Evolutionary conservation across 2,888 invertebrate species (phyloP).

Genomic region (Notocelia uddmanniana): DNA sequence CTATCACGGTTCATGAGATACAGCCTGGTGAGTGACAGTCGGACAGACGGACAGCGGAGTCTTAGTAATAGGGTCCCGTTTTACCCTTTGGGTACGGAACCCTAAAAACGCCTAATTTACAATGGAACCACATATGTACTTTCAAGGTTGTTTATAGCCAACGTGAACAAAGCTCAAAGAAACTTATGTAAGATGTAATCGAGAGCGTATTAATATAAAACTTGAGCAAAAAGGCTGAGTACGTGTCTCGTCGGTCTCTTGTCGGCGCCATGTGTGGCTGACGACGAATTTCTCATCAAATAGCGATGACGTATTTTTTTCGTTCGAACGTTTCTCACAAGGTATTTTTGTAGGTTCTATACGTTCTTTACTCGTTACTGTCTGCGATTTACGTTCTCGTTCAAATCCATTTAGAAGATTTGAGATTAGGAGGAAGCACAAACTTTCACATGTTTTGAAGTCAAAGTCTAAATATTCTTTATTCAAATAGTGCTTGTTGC

Average conservation of each 20-base stretch:
- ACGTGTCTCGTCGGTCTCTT: slow-evolving; percentile 60
- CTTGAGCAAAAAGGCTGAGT: slow-evolving; percentile 45
- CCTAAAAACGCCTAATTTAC: neutral
- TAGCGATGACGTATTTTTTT: slow-evolving; percentile 25
- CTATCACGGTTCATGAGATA: no score
- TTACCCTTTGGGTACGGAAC: no score
- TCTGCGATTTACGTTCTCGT: no score
- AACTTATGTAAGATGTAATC: slow-evolving; percentile 1
- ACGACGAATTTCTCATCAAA: slow-evolving; percentile 54
- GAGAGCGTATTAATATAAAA: slow-evolving; percentile 50
- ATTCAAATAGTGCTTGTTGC: no score
- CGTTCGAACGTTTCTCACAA: neutral
- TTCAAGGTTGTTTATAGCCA: neutral
- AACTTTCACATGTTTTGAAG: no score
- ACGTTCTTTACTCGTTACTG: neutral
- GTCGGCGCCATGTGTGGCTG: slow-evolving; percentile 62
- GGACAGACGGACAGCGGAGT: no score
- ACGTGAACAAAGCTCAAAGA: neutral
- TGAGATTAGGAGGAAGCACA: no score
- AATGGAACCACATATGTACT: neutral
- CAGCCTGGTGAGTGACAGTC: no score
- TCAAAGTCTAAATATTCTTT: no score
- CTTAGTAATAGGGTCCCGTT: no score
- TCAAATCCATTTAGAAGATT: no score
- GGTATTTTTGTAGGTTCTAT: neutral